A percentile compares a stretch with the other conserved stretches of the same genome.
These are phyloP conservation scores for Ploceus nigricollis DNA, from an alignment of 2,113 vertebrate species.

Conservation along the genomic window DNA sequence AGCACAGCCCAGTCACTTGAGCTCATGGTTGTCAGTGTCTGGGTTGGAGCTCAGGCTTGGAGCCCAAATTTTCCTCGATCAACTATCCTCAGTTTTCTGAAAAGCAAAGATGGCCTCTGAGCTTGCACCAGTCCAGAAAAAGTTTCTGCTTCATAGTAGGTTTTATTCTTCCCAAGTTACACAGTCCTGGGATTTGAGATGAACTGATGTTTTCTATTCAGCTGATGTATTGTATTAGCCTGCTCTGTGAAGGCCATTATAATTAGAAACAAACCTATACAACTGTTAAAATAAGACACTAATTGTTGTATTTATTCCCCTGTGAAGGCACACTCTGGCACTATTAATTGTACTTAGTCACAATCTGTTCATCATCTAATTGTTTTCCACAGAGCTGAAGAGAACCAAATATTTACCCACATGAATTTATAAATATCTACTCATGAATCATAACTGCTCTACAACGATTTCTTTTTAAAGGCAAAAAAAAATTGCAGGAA, in stretches of 20 bases:
- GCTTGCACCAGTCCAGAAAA: background rate
- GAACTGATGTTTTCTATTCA: background rate
- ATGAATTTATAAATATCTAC: conserved; percentile 29
- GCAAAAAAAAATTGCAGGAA: background rate
- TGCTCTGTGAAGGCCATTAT: background rate
- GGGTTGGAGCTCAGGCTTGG: background rate
- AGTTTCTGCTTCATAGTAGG: background rate
- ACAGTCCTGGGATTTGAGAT: background rate
- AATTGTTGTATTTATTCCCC: conserved; percentile 57
- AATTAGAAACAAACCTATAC: conserved; percentile 43
- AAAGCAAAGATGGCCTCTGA: background rate
- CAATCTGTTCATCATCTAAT: conserved; percentile 49
- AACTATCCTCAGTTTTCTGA: background rate
- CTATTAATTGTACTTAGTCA: conserved; percentile 59
- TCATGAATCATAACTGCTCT: conserved; percentile 14
- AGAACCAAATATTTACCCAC: conserved; percentile 60
- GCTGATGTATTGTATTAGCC: background rate
- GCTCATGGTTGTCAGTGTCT: fast-evolving
- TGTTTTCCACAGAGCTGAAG: conserved; percentile 15
- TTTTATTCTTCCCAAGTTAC: background rate
- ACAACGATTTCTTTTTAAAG: background rate
- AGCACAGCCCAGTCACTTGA: background rate
- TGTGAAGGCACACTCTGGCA: background rate
- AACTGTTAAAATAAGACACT: conserved; percentile 37
- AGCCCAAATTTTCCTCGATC: background rate